Evolutionary conservation across 1,140 invertebrate species (phyloP).

Genomic region (Hestina assimilis): DNA sequence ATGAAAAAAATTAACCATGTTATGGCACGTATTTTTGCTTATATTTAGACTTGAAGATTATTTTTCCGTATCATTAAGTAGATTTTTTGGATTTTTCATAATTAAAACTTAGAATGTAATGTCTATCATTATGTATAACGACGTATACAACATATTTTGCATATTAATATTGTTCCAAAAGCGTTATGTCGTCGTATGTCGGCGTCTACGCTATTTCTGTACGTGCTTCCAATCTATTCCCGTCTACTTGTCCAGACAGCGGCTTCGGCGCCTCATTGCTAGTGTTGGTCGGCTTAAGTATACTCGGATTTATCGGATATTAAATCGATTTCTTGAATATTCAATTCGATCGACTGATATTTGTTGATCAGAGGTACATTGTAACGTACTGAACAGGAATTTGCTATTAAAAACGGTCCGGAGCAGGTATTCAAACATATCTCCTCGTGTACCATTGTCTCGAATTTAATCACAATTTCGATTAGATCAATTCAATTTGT

Average conservation of each 20-base stretch:
- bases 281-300: conserved; percentile 7
- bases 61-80: too few relatives aligned
- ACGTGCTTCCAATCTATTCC: conserved; percentile 39
- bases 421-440: too few relatives aligned
- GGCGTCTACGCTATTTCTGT: conserved; percentile 56
- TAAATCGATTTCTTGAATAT: background rate
- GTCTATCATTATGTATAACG: background rate
- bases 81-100: too few relatives aligned
- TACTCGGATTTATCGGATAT: background rate
- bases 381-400: too few relatives aligned
- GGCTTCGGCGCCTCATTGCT: conserved; percentile 23
- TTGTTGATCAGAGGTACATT: too few relatives aligned
- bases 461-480: background rate
- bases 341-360: background rate
- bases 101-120: too few relatives aligned
- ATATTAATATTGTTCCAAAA: conserved; percentile 58
- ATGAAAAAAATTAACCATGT: too few relatives aligned
- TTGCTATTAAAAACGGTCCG: too few relatives aligned
- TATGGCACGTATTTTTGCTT: too few relatives aligned
- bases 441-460: too few relatives aligned
- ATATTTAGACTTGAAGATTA: too few relatives aligned
- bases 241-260: conserved; percentile 50
- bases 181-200: conserved; percentile 35
- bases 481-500: background rate
- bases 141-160: conserved; percentile 26